These are phyloP conservation scores for Tupaia tana DNA, from an alignment of 2,113 vertebrate genomes.

Conservation along the genomic window DNA sequence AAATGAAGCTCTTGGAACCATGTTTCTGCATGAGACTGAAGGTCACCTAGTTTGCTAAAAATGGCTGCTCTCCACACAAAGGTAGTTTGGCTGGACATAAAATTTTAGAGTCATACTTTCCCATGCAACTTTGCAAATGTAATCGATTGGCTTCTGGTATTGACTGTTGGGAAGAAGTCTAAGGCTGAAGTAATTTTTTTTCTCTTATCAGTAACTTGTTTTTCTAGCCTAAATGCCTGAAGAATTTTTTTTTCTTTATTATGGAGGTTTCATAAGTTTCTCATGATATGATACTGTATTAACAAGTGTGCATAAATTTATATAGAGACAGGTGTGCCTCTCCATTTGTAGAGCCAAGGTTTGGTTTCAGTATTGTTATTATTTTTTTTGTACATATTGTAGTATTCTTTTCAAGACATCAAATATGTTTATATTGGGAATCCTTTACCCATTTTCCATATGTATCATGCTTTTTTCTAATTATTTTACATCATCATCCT, in stretches of 20 bases:
- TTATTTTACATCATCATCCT: background rate
- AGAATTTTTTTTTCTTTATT: background rate
- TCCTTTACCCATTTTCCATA: background rate
- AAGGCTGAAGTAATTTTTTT: background rate
- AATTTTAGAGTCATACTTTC: background rate
- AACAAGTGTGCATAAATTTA: background rate
- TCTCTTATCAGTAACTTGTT: background rate
- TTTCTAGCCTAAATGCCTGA: background rate
- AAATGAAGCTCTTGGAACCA: too few species aligned
- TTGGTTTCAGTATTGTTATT: background rate
- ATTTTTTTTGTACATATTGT: background rate
- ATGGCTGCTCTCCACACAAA: background rate
- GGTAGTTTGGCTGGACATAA: background rate
- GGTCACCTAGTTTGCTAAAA: too few species aligned
- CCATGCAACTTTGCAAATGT: background rate
- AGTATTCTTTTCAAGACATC: background rate
- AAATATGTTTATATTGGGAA: background rate
- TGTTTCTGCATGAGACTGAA: too few species aligned
- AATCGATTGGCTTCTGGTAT: background rate
- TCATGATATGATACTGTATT: background rate
- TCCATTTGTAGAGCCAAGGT: background rate
- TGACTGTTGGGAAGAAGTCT: background rate
- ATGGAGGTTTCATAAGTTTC: background rate
- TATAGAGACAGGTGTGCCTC: too few species aligned
- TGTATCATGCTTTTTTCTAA: background rate